Conservation (phyloP, 1,140 invertebrate genomes). For the Cyrtorhinus lividipennis region DNA sequence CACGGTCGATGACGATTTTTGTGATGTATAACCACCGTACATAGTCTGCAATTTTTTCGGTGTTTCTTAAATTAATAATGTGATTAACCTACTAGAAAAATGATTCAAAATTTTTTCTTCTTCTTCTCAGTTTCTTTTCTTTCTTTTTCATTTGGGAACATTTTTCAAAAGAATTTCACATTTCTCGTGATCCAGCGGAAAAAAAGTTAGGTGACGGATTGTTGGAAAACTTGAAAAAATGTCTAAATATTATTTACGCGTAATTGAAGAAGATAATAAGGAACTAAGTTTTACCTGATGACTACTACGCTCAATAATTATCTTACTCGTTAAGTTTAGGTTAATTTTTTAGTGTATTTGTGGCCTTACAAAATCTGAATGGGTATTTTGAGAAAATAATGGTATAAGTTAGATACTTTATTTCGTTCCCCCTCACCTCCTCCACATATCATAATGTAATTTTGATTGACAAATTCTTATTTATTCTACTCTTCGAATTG, state of each 20-base stretch:
- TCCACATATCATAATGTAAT: not conserved
- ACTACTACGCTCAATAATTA: constrained; percentile 8
- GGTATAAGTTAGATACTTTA: not conserved
- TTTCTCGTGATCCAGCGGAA: not conserved
- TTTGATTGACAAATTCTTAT: not conserved
- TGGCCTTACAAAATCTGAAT: not conserved
- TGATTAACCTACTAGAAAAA: not conserved
- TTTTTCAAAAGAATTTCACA: not conserved
- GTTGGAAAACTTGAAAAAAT: not conserved
- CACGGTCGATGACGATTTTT: not conserved
- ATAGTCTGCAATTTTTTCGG: not conserved
- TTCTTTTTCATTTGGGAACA: not conserved
- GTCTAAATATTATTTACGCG: not conserved
- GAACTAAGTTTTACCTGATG: constrained; percentile 5
- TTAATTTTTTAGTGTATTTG: constrained; percentile 3
- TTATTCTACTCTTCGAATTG: not conserved
- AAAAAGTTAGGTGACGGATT: not conserved
- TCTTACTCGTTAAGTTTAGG: not conserved
- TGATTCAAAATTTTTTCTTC: not conserved
- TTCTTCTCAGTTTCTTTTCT: not conserved
- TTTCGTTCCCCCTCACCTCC: too few relatives aligned
- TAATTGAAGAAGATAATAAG: not conserved
- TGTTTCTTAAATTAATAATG: not conserved
- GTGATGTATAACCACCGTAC: constrained; percentile 4
- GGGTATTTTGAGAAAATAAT: not conserved